These are phyloP conservation scores for Calvadosia cruxmelitensis DNA, from an alignment of 30 jellyfish, hydroid and myxozoan species.

Conservation along the genomic window DNA sequence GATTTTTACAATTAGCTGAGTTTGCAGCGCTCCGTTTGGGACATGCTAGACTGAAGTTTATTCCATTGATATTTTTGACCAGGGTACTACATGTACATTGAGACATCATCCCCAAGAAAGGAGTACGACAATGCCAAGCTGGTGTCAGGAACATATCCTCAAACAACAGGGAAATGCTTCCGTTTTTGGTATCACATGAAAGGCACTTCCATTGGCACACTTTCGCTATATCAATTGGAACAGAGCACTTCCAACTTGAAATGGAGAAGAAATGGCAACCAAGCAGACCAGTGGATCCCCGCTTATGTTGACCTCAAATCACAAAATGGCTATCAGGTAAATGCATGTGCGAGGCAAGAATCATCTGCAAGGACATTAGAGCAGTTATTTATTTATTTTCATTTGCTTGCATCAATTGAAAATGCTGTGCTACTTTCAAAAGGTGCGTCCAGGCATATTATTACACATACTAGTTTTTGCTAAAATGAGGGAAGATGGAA, in stretches of 20 bases:
- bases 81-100: slow-evolving; percentile 89
- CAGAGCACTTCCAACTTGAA: slow-evolving; percentile 23
- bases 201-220: slow-evolving; percentile 67
- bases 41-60: too few relatives aligned
- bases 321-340: slow-evolving; percentile 54
- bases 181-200: slow-evolving; percentile 91
- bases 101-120: slow-evolving; percentile 77
- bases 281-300: slow-evolving; percentile 72
- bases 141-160: slow-evolving; percentile 31
- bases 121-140: slow-evolving; percentile 62
- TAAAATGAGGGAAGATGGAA: too few relatives aligned
- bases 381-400: not conserved
- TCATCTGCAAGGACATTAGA: not conserved
- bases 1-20: too few relatives aligned
- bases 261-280: slow-evolving; percentile 58
- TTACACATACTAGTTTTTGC: too few relatives aligned
- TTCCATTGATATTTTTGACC: not conserved
- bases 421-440: not conserved
- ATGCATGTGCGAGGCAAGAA: not conserved
- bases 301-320: slow-evolving; percentile 55
- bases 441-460: too few relatives aligned
- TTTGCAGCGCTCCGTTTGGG: not conserved
- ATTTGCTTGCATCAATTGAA: not conserved
- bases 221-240: slow-evolving; percentile 28
- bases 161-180: slow-evolving; percentile 67